Base-by-base conservation (phyloP, 2,113 vertebrate genomes). In the Fregata magnificens region DNA sequence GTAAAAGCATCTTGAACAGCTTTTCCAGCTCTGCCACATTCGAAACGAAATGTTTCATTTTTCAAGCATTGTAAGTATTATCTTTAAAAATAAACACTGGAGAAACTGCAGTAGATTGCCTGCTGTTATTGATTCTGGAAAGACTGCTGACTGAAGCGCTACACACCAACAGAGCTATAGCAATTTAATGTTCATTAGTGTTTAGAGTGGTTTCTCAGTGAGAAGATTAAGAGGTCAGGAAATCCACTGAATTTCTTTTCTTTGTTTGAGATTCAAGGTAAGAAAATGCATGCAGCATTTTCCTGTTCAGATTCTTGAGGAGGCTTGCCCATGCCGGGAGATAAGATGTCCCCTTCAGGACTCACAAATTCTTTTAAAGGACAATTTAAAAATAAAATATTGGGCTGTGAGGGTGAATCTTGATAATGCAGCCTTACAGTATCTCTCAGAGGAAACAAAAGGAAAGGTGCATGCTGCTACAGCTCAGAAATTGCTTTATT, bases 401-500 rank as follows among this genome's bases (percentile, higher is more conserved):
- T 71, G 62, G 71, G 47, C 69, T 94, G 62, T 0, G 0, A 95
- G 67, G 77, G 29, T 85, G 69, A 92, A 56, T 80, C 65, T 91
- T 77, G 88, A 96, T 93, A 96, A 86, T 50, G 50, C 79, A 94
- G 81, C 49, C 58, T 87, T 90, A 83, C 92, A 83, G 63, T 88
- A 88, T 88, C 82, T 93, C 58, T 85, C 85, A 66, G 70, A 70
- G 71, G 86, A 96, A 97, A 97, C 91, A 95, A 97, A 97, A 86
- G 78, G 45, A 70, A 94, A 94, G 86, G 92, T 88, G 82, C 53
- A 38, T 76, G 74, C 74, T 95, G 71, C 84, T 76, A 61, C 66
- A 86, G 82, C 86, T 96, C 90, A 93, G 81, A 97, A 97, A 95
- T 93, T 97, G 90, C 96, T 97, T 96, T 96, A 85, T 97, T 94